Conservation (phyloP, 2,797 vertebrate species). For the Chaunax sp. region DNA sequence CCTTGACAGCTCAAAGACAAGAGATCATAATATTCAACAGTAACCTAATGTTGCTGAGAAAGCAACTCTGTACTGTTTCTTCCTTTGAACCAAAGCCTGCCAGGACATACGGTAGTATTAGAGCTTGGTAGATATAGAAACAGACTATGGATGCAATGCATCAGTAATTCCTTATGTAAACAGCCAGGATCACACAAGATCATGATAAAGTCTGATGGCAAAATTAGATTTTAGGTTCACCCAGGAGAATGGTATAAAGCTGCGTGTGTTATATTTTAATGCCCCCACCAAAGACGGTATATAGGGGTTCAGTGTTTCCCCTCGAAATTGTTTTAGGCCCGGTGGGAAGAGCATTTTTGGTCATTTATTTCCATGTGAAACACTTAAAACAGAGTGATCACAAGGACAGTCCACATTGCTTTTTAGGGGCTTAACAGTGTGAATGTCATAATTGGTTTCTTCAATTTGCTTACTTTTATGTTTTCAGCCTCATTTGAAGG, state of each 20-base stretch:
- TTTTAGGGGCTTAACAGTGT: too few species aligned
- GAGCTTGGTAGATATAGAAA: constrained; percentile 16
- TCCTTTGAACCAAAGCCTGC: constrained; percentile 53
- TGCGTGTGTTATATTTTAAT: constrained; percentile 5
- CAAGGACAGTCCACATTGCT: too few species aligned
- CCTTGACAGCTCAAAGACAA: constrained; percentile 58
- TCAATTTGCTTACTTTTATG: too few species aligned
- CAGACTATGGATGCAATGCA: constrained; percentile 60
- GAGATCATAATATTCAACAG: constrained; percentile 42
- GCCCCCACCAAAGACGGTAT: too few species aligned
- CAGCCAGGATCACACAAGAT: constrained; percentile 30
- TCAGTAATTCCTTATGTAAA: constrained; percentile 46
- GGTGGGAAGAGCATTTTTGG: too few species aligned
- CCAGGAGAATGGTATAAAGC: constrained; percentile 30
- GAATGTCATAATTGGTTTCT: too few species aligned
- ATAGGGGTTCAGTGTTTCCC: too few species aligned
- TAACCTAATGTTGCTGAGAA: constrained; percentile 36
- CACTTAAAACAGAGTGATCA: too few species aligned
- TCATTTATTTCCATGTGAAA: too few species aligned
- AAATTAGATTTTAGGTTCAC: constrained; percentile 42
- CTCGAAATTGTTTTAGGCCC: too few species aligned
- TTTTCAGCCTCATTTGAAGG: too few species aligned
- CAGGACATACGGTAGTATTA: constrained; percentile 21
- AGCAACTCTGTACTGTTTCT: constrained; percentile 37
- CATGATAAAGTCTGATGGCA: constrained; percentile 20